Evolutionary conservation across 2,888 invertebrate genomes (phyloP), one percentile per base, ranked within the genome.

Genomic region (Protophormia terraenovae): DNA sequence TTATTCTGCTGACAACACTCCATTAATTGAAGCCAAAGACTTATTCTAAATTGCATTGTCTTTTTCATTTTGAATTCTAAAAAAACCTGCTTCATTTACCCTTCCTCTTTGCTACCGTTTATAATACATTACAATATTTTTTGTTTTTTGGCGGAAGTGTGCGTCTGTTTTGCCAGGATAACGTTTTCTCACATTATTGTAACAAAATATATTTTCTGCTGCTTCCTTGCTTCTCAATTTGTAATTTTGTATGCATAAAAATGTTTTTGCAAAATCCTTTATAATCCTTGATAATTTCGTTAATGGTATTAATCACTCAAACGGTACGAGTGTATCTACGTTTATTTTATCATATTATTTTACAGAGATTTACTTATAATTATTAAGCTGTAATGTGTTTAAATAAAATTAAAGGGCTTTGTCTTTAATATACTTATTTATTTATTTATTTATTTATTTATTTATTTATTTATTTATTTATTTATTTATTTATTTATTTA

Each of bases 271-370:
- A 87, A 91, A 91, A 91, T 91, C 91, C 89, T 89, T 80, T 89
- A 89, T 91, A 91, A 91, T 92, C 91, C 90, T 82, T 89, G 90
- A 91, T 91, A 91, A 91, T 91, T 91, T 91, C 89, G 90, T 92
- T 92, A 91, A 91, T 91, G 91, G 91, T 88, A 91, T 91, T 91
- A 91, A 91, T 91, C 91, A 91, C 89, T 90, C 89, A 89, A 82
- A 83, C 58, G 62, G 64, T 16, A 47, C 14, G 38, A 45, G 58
- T 7, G 22, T 47, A 22, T 16, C 12, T 64, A 53, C 35, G 32
- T 72, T 86, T 80, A 35, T 19, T 73, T 81, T 83, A 84, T 71
- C 47, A 50, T 73, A 77, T 82, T 81, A 72, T 71, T 77, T 84
- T 79, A 60, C 72, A 64, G 60, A 35, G 64, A 55, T 81, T 81